Conservation (phyloP, 1,140 invertebrate species). For the Platyscapa corneri region DNA sequence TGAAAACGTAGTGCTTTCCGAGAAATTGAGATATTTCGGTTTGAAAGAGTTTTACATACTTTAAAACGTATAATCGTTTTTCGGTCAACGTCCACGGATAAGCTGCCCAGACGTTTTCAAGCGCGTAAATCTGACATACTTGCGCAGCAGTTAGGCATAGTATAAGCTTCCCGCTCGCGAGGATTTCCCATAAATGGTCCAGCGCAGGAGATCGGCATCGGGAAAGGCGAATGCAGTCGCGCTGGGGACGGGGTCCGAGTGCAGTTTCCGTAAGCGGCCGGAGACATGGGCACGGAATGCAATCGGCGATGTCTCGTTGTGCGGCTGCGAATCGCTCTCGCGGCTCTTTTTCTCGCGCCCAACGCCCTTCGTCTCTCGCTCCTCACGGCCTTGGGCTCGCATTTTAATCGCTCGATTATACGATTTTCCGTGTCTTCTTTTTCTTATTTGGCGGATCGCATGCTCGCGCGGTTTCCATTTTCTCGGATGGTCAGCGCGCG, state of each 20-base stretch:
- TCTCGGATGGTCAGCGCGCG: too few species aligned
- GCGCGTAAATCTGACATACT: neutral
- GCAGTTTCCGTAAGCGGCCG: conserved; percentile 29
- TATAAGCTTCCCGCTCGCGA: too few species aligned
- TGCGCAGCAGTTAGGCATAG: neutral
- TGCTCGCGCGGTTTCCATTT: neutral
- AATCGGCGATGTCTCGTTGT: neutral
- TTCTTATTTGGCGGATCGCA: neutral
- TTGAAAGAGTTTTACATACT: too few species aligned
- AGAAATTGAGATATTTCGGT: too few species aligned
- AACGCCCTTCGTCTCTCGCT: too few species aligned
- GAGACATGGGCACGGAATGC: conserved; percentile 26
- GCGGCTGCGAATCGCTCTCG: neutral
- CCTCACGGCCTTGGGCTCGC: neutral
- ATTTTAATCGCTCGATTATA: conserved; percentile 39
- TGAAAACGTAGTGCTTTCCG: too few species aligned
- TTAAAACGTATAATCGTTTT: too few species aligned
- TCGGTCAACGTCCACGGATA: too few species aligned
- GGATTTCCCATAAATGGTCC: conserved; percentile 43
- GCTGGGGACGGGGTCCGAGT: neutral
- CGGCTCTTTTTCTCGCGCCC: too few species aligned
- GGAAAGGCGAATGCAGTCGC: conserved; percentile 5
- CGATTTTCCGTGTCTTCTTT: neutral
- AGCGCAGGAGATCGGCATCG: neutral
- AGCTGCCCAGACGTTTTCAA: too few species aligned